Evolutionary conservation across 2,888 invertebrate genomes (phyloP).

Genomic region (Lycocerus yunnanus): DNA sequence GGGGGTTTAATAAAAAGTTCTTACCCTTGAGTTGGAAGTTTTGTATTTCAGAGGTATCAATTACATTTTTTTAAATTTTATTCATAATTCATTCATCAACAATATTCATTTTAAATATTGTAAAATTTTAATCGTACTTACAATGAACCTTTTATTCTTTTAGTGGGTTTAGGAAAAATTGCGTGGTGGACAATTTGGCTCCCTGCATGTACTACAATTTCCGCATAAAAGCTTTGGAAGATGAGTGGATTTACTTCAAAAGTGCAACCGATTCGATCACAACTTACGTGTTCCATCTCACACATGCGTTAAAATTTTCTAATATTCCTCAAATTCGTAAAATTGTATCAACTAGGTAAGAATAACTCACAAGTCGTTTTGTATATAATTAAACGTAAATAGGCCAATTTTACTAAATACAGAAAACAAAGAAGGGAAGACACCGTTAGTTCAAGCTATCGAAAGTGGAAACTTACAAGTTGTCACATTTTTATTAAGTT

Average conservation of each 20-base stretch:
- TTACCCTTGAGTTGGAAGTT: too few relatives aligned
- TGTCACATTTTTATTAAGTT: slow-evolving; percentile 54
- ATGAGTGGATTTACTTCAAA: slow-evolving; percentile 46
- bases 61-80: too few relatives aligned
- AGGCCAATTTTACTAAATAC: slow-evolving; percentile 58
- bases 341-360: slow-evolving; percentile 44
- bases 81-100: too few relatives aligned
- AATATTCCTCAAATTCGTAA: slow-evolving; percentile 47
- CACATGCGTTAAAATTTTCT: slow-evolving; percentile 44
- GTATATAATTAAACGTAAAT: not conserved
- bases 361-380: not conserved
- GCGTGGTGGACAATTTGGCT: slow-evolving; percentile 54
- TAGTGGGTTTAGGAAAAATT: slow-evolving; percentile 51
- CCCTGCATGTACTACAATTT: slow-evolving; percentile 60
- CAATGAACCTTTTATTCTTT: too few relatives aligned
- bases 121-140: too few relatives aligned
- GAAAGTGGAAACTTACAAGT: slow-evolving; percentile 56
- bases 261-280: slow-evolving; percentile 46
- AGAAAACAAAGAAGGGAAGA: slow-evolving; percentile 58
- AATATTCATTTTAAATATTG: too few relatives aligned
- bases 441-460: slow-evolving; percentile 61
- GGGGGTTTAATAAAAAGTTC: too few relatives aligned
- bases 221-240: slow-evolving; percentile 51
- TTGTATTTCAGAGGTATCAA: too few relatives aligned
- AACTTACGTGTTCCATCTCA: slow-evolving; percentile 44